Conservation (phyloP, 2,797 vertebrate species). For the Manis crassicaudata region DNA sequence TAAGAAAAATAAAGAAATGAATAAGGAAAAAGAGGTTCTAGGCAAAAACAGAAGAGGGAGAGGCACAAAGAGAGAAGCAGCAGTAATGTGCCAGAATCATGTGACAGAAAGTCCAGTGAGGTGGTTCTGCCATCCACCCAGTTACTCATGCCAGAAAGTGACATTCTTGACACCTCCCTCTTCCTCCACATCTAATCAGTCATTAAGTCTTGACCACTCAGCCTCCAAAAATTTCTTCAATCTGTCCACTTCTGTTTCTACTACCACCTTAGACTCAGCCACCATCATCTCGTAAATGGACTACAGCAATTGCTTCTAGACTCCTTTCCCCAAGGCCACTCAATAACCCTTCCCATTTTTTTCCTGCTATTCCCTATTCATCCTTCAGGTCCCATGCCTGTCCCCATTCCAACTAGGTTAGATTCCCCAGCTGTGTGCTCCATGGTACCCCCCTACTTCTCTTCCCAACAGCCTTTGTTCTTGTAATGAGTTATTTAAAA, state of each 20-base stretch:
- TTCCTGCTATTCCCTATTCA: not conserved
- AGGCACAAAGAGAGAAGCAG: not conserved
- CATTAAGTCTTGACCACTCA: not conserved
- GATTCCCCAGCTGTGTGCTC: not conserved
- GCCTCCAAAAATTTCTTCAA: constrained; percentile 3
- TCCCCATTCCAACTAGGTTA: not conserved
- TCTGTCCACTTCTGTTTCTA: not conserved
- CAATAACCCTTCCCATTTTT: not conserved
- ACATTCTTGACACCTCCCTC: not conserved
- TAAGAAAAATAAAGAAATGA: not conserved
- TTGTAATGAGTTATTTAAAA: not conserved
- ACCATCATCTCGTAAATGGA: not conserved
- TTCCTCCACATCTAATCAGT: not conserved
- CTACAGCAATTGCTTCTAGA: not conserved
- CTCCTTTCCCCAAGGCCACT: not conserved
- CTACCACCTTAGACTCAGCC: not conserved
- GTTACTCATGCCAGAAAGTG: not conserved
- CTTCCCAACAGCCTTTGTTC: not conserved
- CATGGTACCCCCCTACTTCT: not conserved
- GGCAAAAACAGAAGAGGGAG: not conserved
- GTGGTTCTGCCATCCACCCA: not conserved
- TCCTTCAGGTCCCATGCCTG: not conserved
- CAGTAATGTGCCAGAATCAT: not conserved
- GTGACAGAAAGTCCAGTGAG: not conserved
- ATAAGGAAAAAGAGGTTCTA: not conserved